Base-by-base conservation (phyloP, 2,797 vertebrate genomes). In the Eulemur rubriventer region DNA sequence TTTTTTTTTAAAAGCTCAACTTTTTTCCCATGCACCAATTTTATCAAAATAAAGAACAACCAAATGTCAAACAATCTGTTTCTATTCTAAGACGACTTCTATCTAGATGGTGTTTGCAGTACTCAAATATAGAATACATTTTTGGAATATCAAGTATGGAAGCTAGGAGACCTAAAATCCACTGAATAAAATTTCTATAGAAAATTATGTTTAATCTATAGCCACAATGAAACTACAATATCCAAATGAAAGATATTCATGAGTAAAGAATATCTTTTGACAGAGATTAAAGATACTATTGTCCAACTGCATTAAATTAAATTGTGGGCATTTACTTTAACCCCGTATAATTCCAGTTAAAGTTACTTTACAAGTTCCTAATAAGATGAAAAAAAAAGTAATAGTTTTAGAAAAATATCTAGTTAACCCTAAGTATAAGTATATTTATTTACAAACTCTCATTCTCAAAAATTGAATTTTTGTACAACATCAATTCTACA, bases 11-110 rank as follows among this genome's bases (percentile, higher is more conserved):
- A 73, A 92, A 87, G 20, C 38, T 76, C 65, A 93, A 96, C 48
- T 80, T 93, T 95, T 78, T 83, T 67, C 91, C 63, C 35, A 48
- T 89, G 41, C 22, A 94, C 72, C 46, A 75, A 30, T 96, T 96
- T 96, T 92, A 81, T 91, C 20, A 4, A 89, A 95, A 90, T 93
- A 76, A 91, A 96, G 91, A 95, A 91, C 61, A 86, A 67, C 85
- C 96, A 91, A 95, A 95, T 81, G 75, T 96, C 88, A 97, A 97
- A 96, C 70, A 96, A 92, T 97, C 96, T 96, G 93, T 50, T 96
- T 97, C 70, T 95, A 96, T 78, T 96, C 50, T 96, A 90, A 93
- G 89, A 52, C 80, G 61, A 91, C 24, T 89, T 92, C 65, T 81
- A 94, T 85, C 79, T 96, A 57, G 50, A 93, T 69, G 48, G 17